A percentile compares a stretch with the other conserved stretches of the same genome.
phyloP scores from a whole-genome alignment of 2,113 vertebrate species.

The Prunella fulvescens region DNA sequence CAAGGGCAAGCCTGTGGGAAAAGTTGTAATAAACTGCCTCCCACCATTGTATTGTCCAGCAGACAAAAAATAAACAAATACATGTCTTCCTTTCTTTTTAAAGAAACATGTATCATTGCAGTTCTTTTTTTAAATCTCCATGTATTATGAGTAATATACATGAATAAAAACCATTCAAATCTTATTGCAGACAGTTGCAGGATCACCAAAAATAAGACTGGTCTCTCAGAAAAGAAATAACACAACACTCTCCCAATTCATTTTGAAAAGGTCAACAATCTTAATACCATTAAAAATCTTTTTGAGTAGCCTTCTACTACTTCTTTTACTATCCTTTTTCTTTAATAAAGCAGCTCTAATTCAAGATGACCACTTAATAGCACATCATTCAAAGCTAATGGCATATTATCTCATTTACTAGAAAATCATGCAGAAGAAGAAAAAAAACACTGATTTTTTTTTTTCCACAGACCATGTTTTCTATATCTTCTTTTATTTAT shows the following conservation, averaged over 20 bases:
- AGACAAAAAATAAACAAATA: constrained; percentile 62
- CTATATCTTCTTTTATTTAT: neutral
- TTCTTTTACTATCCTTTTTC: neutral
- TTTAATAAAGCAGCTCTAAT: neutral
- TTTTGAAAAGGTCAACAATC: neutral
- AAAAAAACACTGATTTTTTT: neutral
- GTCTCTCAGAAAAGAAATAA: neutral
- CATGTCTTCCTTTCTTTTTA: constrained; percentile 54
- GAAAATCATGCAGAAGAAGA: neutral
- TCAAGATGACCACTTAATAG: neutral
- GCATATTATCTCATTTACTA: neutral
- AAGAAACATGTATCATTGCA: neutral
- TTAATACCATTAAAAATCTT: neutral
- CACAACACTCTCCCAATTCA: neutral
- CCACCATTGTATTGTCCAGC: constrained; percentile 71
- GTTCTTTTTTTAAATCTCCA: neutral
- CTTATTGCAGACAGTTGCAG: neutral
- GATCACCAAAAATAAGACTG: neutral
- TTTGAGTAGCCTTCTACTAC: neutral
- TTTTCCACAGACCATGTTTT: neutral
- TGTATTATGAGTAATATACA: neutral
- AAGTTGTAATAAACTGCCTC: constrained; percentile 62
- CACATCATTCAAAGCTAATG: neutral
- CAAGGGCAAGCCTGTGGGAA: constrained; percentile 64
- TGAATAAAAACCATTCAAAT: neutral